These are phyloP conservation scores for Dermolepida albohirtum DNA, from an alignment of 2,888 invertebrate species.

Conservation along the genomic window DNA sequence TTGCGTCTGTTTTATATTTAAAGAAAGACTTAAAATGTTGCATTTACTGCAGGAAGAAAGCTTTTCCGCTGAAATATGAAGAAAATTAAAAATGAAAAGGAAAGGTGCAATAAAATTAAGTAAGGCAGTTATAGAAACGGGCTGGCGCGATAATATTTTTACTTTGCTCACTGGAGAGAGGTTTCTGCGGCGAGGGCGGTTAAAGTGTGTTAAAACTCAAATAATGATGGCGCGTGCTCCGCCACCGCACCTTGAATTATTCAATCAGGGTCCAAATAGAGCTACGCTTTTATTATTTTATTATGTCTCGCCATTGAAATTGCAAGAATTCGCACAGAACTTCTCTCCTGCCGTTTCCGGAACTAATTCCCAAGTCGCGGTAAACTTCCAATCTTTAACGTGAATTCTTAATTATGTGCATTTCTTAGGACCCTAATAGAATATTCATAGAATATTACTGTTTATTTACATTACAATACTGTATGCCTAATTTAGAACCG, in stretches of 20 bases:
- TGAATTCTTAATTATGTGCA: slow-evolving; percentile 57
- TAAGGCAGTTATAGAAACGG: slow-evolving; percentile 45
- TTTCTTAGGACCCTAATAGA: slow-evolving; percentile 45
- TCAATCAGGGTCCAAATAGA: slow-evolving; percentile 55
- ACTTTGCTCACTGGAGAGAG: slow-evolving; percentile 50
- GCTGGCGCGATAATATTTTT: slow-evolving; percentile 47
- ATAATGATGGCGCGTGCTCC: slow-evolving; percentile 53
- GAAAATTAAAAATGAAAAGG: slow-evolving; percentile 44
- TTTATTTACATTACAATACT: slow-evolving; percentile 29
- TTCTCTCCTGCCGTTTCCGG: slow-evolving; percentile 49
- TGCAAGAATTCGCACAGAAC: slow-evolving; percentile 53
- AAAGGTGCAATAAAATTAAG: slow-evolving; percentile 43
- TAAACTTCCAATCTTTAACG: slow-evolving; percentile 54
- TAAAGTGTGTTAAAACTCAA: slow-evolving; percentile 57
- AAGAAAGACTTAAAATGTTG: too few species aligned
- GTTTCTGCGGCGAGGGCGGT: slow-evolving; percentile 45
- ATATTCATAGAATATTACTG: slow-evolving; percentile 43
- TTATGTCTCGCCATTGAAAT: slow-evolving; percentile 56
- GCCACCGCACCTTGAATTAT: slow-evolving; percentile 55
- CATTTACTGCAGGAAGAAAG: too few species aligned
- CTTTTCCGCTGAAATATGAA: slow-evolving; percentile 6
- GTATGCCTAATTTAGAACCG: not conserved
- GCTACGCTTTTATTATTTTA: slow-evolving; percentile 58
- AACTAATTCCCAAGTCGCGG: slow-evolving; percentile 55
- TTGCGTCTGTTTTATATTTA: too few species aligned